phyloP scores from a whole-genome alignment of 2,113 vertebrate species.

The Tachysurus fulvidraco region DNA sequence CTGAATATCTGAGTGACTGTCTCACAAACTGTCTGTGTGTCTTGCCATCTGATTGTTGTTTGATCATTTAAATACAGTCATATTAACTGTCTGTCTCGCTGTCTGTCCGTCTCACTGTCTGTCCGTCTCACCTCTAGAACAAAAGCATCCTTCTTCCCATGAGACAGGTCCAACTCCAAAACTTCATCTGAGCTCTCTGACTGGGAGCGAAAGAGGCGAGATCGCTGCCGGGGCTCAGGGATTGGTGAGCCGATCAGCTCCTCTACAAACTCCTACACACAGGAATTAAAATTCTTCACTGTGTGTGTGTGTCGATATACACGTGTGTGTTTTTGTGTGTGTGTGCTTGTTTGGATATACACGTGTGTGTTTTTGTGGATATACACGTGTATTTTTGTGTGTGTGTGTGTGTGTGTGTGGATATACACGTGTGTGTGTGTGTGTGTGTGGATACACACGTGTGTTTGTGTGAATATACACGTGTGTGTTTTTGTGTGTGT shows the following conservation, averaged over 20 bases:
- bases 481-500: too few species aligned
- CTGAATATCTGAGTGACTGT: neutral
- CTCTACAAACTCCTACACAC: conserved; percentile 65
- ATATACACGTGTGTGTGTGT: too few species aligned
- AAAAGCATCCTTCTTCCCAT: conserved; percentile 98
- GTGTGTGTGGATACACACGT: neutral
- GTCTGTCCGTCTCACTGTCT: neutral
- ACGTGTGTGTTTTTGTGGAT: too few species aligned
- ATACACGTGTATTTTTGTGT: too few species aligned
- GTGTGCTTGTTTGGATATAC: too few species aligned
- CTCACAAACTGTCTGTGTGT: neutral
- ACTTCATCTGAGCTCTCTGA: conserved; percentile 98
- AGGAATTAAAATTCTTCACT: neutral
- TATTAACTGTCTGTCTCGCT: neutral
- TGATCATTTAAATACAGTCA: conserved; percentile 60
- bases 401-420: too few species aligned
- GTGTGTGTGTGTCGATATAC: too few species aligned
- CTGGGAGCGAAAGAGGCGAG: conserved; percentile 88
- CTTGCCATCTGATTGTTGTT: neutral
- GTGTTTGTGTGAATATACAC: neutral
- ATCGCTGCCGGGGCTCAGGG: conserved; percentile 89
- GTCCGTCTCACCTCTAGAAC: conserved; percentile 85
- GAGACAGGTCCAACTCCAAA: conserved; percentile 92
- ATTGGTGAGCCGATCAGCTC: conserved; percentile 90
- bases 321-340: too few species aligned